Conservation (phyloP, 2,888 invertebrate genomes). For the Polyommatus iphigenia region DNA sequence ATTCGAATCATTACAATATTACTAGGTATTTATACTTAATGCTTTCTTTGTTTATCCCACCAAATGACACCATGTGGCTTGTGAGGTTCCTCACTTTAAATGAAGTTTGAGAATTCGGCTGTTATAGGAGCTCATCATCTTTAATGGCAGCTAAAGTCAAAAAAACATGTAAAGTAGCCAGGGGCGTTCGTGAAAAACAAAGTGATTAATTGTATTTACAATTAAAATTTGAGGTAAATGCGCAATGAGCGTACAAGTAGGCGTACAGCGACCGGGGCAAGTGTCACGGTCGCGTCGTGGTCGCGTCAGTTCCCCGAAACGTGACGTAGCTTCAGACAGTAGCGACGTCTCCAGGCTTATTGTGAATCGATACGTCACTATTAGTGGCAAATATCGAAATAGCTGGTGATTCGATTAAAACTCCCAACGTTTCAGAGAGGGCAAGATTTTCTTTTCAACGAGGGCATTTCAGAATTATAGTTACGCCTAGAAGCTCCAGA, state of each 20-base stretch:
- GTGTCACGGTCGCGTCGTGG: neutral
- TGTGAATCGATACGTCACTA: neutral
- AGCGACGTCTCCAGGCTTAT: neutral
- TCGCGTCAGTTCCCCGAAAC: neutral
- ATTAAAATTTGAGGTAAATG: neutral
- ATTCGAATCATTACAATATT: too few relatives aligned
- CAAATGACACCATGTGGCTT: neutral
- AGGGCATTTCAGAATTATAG: neutral
- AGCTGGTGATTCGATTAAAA: neutral
- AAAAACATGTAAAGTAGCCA: neutral
- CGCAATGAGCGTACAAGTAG: neutral
- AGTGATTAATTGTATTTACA: conserved; percentile 3
- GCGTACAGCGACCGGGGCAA: neutral
- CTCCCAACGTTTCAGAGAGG: neutral
- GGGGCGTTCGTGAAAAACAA: neutral
- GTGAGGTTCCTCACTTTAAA: too few relatives aligned
- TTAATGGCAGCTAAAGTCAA: too few relatives aligned
- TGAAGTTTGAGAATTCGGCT: too few relatives aligned
- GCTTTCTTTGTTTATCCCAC: neutral
- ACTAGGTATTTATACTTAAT: too few relatives aligned
- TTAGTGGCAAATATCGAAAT: neutral
- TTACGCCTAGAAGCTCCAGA: neutral
- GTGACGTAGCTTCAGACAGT: neutral
- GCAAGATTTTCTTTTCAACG: too few relatives aligned
- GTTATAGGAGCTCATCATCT: too few relatives aligned